A percentile compares a stretch with the other conserved stretches of the same genome.
These are phyloP conservation scores for Drosophila punjabiensis DNA, from an alignment of 1,140 invertebrate species.

Conservation along the genomic window DNA sequence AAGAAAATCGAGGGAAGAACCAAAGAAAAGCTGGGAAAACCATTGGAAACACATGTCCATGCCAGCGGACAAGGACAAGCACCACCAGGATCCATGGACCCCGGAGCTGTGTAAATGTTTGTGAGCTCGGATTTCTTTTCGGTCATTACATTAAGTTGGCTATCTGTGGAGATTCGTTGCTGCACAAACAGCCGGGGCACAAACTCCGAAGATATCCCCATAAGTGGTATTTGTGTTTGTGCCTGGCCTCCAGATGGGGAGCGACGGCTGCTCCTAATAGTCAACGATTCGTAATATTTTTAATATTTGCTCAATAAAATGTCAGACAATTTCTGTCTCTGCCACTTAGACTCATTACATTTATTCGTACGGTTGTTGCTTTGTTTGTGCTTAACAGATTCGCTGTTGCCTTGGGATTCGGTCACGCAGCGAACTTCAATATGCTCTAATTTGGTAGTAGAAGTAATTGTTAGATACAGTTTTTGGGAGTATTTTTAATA, in stretches of 20 bases:
- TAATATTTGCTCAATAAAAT: constrained; percentile 83
- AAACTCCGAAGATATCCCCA: constrained; percentile 53
- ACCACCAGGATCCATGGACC: constrained; percentile 17
- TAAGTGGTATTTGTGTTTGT: constrained; percentile 62
- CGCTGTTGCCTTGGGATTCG: background rate
- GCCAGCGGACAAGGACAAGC: constrained; percentile 45
- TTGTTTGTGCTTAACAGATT: constrained; percentile 25
- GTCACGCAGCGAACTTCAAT: too few relatives aligned
- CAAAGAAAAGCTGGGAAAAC: constrained; percentile 49
- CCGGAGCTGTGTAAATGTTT: constrained; percentile 59
- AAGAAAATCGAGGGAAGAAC: constrained; percentile 14
- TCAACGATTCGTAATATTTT: constrained; percentile 81
- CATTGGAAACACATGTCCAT: constrained; percentile 81
- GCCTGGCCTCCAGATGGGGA: constrained; percentile 33
- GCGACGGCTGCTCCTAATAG: constrained; percentile 77
- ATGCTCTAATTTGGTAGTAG: constrained; percentile 8
- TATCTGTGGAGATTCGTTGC: constrained; percentile 55
- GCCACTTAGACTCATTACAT: constrained; percentile 80
- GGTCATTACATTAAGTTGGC: constrained; percentile 77
- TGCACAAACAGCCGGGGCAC: constrained; percentile 53
- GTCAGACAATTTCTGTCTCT: constrained; percentile 71
- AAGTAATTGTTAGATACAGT: background rate
- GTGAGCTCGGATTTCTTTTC: constrained; percentile 67
- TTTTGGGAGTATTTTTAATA: background rate
- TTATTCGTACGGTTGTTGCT: constrained; percentile 64